A percentile compares a stretch with the other conserved stretches of the same genome.
phyloP scores from a whole-genome alignment of 2,797 vertebrate genomes.

The Gymnocypris eckloni region DNA sequence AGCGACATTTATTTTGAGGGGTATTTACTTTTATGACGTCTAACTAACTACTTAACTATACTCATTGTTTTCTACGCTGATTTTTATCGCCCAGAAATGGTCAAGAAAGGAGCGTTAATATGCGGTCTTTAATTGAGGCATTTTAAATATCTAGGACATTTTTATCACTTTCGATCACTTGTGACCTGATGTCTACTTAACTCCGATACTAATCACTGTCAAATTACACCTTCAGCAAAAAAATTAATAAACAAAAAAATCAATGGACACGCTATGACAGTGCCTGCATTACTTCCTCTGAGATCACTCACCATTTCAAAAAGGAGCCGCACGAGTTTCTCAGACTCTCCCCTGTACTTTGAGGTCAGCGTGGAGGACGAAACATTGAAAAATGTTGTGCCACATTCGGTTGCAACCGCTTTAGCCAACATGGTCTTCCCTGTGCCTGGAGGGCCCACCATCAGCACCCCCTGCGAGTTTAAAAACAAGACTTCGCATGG shows the following conservation, averaged over 20 bases:
- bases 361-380: constrained; percentile 96
- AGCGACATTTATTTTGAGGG: not conserved
- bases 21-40: not conserved
- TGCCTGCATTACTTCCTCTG: not conserved
- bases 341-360: constrained; percentile 97
- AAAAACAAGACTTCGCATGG: not conserved
- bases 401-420: constrained; percentile 97
- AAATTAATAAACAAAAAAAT: not conserved
- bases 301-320: constrained; percentile 94
- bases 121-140: not conserved
- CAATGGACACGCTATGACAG: not conserved
- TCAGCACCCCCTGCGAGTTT: constrained; percentile 87
- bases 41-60: not conserved
- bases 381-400: constrained; percentile 97
- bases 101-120: not conserved
- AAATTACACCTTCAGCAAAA: not conserved
- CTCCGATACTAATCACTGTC: not conserved
- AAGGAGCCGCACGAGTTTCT: constrained; percentile 95
- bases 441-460: constrained; percentile 97
- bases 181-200: not conserved
- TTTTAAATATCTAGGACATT: not conserved
- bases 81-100: not conserved
- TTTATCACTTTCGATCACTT: not conserved
- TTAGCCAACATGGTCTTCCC: constrained; percentile 99
- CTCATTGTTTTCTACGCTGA: not conserved